Evolutionary conservation across 2,888 invertebrate species (phyloP), one percentile per base, ranked within the genome.

Genomic region (Drosophila sordidula): DNA sequence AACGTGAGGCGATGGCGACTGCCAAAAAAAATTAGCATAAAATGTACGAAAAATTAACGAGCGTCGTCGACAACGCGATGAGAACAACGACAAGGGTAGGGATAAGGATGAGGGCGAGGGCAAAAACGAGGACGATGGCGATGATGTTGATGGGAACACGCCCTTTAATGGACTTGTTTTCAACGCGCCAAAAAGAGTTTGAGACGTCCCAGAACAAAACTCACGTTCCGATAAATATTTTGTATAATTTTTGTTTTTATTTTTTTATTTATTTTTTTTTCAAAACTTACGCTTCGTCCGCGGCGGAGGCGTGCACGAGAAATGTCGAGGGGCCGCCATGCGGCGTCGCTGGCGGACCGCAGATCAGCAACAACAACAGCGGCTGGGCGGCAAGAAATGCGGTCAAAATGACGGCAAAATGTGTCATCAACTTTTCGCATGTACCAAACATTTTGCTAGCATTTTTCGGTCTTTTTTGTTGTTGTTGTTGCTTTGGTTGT

Each of bases 361-460:
- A 85, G 69, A 87, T 79, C 71, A 90, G 78, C 78, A 90, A 79
- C 79, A 90, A 83, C 78, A 92, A 78, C 76, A 91, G 78, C 68
- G 89, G 81, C 71, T 91, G 90, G 76, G 89, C 82, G 78, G 89
- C 77, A 55, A 91, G 89, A 83, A 92, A 90, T 90, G 90, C 90
- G 90, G 90, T 90, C 90, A 91, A 90, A 89, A 91, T 82, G 85
- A 91, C 81, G 77, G 87, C 89, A 69, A 90, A 83, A 90, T 91
- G 91, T 91, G 91, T 91, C 92, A 91, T 91, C 92, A 91, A 91
- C 92, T 92, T 91, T 88, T 90, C 89, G 87, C 90, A 89, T 85
- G 87, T 72, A 78, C 84, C 87, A 88, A 90, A 87, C 91, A 91
- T 91, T 90, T 91, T 91, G 89, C 91, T 91, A 89, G 91, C 91